Base-by-base conservation (phyloP, 2,888 invertebrate species). In the Ichneumon xanthorius region DNA sequence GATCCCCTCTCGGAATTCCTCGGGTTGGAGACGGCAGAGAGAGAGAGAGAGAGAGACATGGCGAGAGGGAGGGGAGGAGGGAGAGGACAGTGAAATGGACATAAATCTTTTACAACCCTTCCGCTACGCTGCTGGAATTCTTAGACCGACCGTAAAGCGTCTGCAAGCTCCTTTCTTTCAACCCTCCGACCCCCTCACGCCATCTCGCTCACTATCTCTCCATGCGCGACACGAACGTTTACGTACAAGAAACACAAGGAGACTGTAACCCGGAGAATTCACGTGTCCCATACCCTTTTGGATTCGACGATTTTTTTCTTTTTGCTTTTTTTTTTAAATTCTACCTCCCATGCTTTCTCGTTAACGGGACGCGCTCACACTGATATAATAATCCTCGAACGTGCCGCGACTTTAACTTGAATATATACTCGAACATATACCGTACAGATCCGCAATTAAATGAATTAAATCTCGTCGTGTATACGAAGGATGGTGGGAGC, bases 91-190 rank as follows among this genome's bases (percentile, higher is more conserved):
- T 65, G 81, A 87, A 87, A 84, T 80, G 77, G 75, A 70, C 82
- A 82, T 88, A 88, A 88, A 88, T 88, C 86, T 88, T 87, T 87
- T 88, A 88, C 87, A 88, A 86, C 85, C 83, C 83, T 86, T 88
- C 84, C 82, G 84, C 84, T 87, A 85, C 88, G 86, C 81, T 80
- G 67, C 77, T 71, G 82, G 86, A 87, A 86, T 87, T 86, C 82
- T 86, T 87, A 82, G 83, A 80, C 73, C 68, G 82, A 72, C 86
- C 83, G 83, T 86, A 83, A 86, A 86, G 77, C 71, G 85, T 80
- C 82, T 61, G 80, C 67, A 77, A 76, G 80, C 79, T 80, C 77
- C 67, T 83, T 80, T 86, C 68, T 68, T 86, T 80, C 71, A 73
- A 86, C 65, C 72, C 55, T 45, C 33, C 65, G 71, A 65, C 22